Base-by-base conservation (phyloP, 2,888 invertebrate species). In the Falcaria lacertinaria region DNA sequence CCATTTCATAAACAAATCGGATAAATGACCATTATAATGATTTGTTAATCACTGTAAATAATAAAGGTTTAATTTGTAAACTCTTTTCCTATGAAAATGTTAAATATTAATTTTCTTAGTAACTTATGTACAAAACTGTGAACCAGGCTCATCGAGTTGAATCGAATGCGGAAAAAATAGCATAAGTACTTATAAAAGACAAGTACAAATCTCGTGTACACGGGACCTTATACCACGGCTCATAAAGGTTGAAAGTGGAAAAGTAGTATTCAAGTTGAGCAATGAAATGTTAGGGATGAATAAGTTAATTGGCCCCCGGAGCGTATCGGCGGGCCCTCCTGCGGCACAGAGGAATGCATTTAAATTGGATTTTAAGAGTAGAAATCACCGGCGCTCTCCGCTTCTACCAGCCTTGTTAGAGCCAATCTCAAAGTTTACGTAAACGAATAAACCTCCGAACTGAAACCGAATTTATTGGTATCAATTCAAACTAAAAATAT, bases 321-420 rank as follows among this genome's bases (percentile, higher is more conserved):
- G 87, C 79, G 85, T 86, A 88, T 87, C 86, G 86, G 74, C 75
- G 76, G 71, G 64, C 74, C 76, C 82, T 83, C 82, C 85, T 83
- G 87, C 74, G 88, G 84, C 86, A 80, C 87, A 86, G 86, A 87
- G 89, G 88, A 89, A 89, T 89, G 88, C 89, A 89, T 89, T 89
- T 89, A 89, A 89, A 89, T 89, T 88, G 88, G 88, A 87, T 88
- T 89, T 88, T 89, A 89, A 88, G 89, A 88, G 86, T 83, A 85
- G 87, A 87, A 89, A 89, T 88, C 88, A 86, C 85, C 80, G 80
- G 70, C 75, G 66, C 74, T 69, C 79, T 66, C 76, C 74, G 77
- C 80, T 78, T 77, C 74, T 75, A 74, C 69, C 72, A 73, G 83
- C 81, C 88, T 87, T 87, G 87, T 88, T 89, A 86, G 80, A 85